Base-by-base conservation (phyloP, 2,113 vertebrate species). In the Rhinolophus sinicus region DNA sequence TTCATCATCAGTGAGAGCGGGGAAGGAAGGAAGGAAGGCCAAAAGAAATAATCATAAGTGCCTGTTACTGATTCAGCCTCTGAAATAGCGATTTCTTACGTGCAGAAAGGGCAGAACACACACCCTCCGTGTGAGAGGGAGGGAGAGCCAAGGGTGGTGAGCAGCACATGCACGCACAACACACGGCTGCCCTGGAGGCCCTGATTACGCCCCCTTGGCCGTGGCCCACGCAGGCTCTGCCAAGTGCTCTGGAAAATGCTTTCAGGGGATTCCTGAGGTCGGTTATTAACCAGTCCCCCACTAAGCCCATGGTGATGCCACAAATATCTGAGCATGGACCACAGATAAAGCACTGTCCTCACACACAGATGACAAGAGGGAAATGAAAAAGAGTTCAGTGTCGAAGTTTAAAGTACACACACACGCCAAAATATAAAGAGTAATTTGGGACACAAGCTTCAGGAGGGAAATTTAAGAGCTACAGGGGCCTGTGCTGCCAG, bases 181-280 rank as follows among this genome's bases (percentile, higher is more conserved):
- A 30, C 11, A 5, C 0, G 4, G 33, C 22, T 19, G 58, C 15
- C 44, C 77, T 7, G 2, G 0, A 54, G 8, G 54, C 69, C 64
- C 69, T 58, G n/a, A 38, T 7, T 18, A 28, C 0, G 4, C 2
- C 40, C 19, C 6, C 10, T 16, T 8, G 11, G 76, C 10, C 75
- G 44, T 30, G n/a, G 44, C 15, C 33, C 8, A 52, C 2, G 12
- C 0, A 16, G 44, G 33, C 30, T 84, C 56, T 3, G 6, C 19
- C 60, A 13, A 18, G 33, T 0, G 10, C 24, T 24, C 38, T 67
- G 28, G 28, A 40, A 65, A 60, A 78, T 1, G 26, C 70, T 26
- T 56, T 33, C 4, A 3, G 30, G 44, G 8, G 26, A 40, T 64
- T 85, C n/a, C 65, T 70, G 33, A 73, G 44, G 52, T 75, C 15